Conservation (phyloP, 37 sponge, comb jelly and placozoan species). For the Theonella swinhoei region DNA sequence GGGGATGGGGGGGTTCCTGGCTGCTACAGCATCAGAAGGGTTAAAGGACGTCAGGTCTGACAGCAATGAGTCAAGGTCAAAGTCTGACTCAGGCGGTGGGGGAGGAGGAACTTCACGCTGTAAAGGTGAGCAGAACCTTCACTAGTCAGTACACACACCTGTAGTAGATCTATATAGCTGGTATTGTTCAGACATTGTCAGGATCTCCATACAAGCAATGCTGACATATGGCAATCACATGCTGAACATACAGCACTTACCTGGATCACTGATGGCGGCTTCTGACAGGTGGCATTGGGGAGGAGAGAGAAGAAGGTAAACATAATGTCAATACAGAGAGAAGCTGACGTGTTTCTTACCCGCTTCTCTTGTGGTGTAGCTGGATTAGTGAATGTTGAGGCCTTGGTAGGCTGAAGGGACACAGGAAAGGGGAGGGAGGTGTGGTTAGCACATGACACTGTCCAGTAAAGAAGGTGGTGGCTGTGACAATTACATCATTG, state of each 20-base stretch:
- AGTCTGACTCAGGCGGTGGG: slow-evolving; percentile 28
- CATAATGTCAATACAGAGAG: neutral
- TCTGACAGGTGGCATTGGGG: neutral
- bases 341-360: no score
- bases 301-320: neutral
- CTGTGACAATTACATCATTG: neutral
- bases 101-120: neutral
- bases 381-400: neutral
- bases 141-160: no score
- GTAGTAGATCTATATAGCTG: no score
- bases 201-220: no score
- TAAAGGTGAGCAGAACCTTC: no score
- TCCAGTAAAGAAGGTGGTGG: neutral
- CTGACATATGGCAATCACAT: no score
- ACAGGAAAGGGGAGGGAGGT: neutral
- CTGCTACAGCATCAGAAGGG: slow-evolving; percentile 54
- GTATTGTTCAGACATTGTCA: no score
- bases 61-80: slow-evolving; percentile 80
- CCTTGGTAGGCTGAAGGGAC: neutral
- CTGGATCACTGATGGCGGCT: neutral
- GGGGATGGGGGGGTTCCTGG: slow-evolving; percentile 5
- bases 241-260: no score
- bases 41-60: slow-evolving; percentile 72
- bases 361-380: neutral
- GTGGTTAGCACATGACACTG: neutral